phyloP scores from a whole-genome alignment of 2,797 vertebrate genomes.

The Sebastes oblongus region DNA sequence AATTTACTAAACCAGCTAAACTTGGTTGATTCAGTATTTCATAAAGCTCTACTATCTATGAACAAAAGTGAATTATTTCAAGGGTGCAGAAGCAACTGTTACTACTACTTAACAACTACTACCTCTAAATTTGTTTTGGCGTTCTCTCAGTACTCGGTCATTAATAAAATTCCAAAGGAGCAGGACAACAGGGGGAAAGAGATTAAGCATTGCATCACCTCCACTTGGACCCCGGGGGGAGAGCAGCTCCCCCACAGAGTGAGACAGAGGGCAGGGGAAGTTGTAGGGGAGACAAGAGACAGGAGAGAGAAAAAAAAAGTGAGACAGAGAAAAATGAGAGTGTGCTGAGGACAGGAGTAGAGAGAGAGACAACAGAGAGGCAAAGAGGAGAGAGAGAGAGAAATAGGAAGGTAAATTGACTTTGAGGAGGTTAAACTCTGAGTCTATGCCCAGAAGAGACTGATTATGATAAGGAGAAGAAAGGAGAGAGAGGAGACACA shows the following conservation, averaged over 20 bases:
- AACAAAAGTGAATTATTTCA: background rate
- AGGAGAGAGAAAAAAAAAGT: slow-evolving; percentile 10
- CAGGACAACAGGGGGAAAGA: background rate
- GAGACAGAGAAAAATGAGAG: slow-evolving; percentile 30
- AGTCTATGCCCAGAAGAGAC: slow-evolving; percentile 73
- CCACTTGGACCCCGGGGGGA: background rate
- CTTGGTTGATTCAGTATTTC: background rate
- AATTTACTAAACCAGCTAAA: no score
- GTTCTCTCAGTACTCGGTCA: background rate
- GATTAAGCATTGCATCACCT: slow-evolving; percentile 15
- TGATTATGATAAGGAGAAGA: slow-evolving; percentile 74
- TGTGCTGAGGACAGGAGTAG: slow-evolving; percentile 36
- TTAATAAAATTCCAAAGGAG: slow-evolving; percentile 15
- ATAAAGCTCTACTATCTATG: background rate
- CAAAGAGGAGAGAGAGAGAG: slow-evolving; percentile 31
- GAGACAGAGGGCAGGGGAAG: slow-evolving; percentile 33
- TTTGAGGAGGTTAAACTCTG: slow-evolving; percentile 77
- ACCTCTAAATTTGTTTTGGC: background rate
- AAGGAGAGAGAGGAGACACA: slow-evolving; percentile 65
- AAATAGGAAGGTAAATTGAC: slow-evolving; percentile 69
- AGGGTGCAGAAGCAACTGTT: background rate
- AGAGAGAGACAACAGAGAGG: slow-evolving; percentile 35
- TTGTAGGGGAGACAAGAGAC: slow-evolving; percentile 22
- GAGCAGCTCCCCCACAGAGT: slow-evolving; percentile 19
- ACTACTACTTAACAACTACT: background rate